Base-by-base conservation (phyloP, 2,113 vertebrate genomes). In the Pachycephala philippinensis region DNA sequence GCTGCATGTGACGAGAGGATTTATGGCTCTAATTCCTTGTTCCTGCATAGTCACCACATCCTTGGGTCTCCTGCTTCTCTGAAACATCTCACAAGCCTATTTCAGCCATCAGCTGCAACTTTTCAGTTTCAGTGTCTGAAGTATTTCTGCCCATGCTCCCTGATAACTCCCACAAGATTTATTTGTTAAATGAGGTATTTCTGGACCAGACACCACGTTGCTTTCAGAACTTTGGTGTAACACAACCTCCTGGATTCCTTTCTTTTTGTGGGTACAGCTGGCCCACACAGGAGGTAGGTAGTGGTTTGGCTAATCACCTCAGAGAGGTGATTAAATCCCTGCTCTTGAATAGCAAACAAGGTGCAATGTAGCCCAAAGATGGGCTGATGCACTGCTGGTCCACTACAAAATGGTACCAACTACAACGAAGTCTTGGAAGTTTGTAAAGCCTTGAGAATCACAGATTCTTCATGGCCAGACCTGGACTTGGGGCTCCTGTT, bases 131-230 rank as follows among this genome's bases (percentile, higher is more conserved):
- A 21, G 8, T 28, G n/a, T 33, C 74, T 74, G 59, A 57, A 54
- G 7, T 31, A 18, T n/a, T 90, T 77, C 53, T 91, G 37, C 24
- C 49, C 2, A 0, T 70, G 53, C 24, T 91, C 40, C 37, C 66
- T 57, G 37, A 42, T 44, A 87, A 45, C 22, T 78, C 42, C 35
- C 33, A 57, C 42, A 45, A 61, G 18, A 59, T 77, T 92, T 86
- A 45, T 61, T 52, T 31, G 11, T 45, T 33, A 84, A 74, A 65
- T 0, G 1, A 72, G 8, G 1, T 60, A 30, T 83, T 93, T 72
- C 53, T 80, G 49, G 45, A 72, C 20, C 57, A 69, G 47, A 9
- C 3, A 47, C 10, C 0, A 0, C 0, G 0, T 17, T 74, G 28
- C 15, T 78, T 89, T 82, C 64, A 64, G 90, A 60, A 20, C 20